phyloP scores from a whole-genome alignment of 2,888 invertebrate genomes.

The Bombylius discolor region DNA sequence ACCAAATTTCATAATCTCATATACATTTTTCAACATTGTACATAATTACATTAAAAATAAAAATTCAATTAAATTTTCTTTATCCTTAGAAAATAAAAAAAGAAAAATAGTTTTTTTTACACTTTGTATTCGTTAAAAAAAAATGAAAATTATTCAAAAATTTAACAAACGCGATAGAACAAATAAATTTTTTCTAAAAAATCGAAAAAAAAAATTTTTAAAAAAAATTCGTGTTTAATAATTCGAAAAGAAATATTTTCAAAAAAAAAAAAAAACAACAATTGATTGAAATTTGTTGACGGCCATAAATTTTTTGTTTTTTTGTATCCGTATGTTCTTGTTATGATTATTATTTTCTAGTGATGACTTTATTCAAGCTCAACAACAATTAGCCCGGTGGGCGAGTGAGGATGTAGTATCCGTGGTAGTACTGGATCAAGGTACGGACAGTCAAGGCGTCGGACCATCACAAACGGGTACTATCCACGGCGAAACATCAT shows the following conservation, averaged over 20 bases:
- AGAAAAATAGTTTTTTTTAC: neutral
- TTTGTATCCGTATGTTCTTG: constrained; percentile 43
- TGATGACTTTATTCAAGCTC: constrained; percentile 96
- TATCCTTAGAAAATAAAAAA: constrained; percentile 1
- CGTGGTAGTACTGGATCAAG: constrained; percentile 41
- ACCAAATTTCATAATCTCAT: too few relatives aligned
- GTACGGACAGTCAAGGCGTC: constrained; percentile 38
- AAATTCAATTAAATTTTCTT: constrained; percentile 3
- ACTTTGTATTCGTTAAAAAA: too few relatives aligned
- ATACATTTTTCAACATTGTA: neutral
- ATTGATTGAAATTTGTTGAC: constrained; percentile 1
- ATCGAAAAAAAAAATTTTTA: too few relatives aligned
- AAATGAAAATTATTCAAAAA: too few relatives aligned
- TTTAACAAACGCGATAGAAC: too few relatives aligned
- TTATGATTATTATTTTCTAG: constrained; percentile 82
- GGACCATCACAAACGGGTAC: constrained; percentile 41
- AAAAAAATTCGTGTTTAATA: too few relatives aligned
- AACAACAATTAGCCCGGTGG: constrained; percentile 91
- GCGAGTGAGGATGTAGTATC: constrained; percentile 75
- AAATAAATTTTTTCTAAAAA: too few relatives aligned
- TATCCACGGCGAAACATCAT: constrained; percentile 28
- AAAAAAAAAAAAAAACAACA: neutral
- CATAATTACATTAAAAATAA: neutral
- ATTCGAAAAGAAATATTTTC: too few relatives aligned
- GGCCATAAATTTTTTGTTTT: constrained; percentile 1